phyloP scores from a whole-genome alignment of 2,113 vertebrate species.

The Jacana jacana region DNA sequence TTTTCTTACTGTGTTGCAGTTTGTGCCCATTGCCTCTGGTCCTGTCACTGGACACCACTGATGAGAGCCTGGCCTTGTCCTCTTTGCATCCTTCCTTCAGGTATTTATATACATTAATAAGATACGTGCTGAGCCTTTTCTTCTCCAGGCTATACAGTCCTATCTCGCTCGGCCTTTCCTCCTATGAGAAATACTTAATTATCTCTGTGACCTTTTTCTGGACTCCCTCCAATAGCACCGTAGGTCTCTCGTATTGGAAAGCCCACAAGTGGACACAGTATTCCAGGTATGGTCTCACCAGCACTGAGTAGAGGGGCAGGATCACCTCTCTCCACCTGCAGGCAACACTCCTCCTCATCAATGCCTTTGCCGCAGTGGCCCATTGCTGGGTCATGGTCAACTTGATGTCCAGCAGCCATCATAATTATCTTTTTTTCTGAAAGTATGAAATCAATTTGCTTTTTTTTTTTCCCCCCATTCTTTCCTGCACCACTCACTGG shows the following conservation, averaged over 20 bases:
- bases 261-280: not conserved
- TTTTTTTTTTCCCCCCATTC: no score
- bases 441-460: not conserved
- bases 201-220: not conserved
- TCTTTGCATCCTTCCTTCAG: not conserved
- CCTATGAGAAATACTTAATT: not conserved
- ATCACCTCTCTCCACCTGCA: not conserved
- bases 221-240: not conserved
- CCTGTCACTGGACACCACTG: not conserved
- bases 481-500: not conserved
- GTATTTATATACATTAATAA: not conserved
- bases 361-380: not conserved
- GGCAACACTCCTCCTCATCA: not conserved
- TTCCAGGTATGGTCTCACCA: not conserved
- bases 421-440: not conserved
- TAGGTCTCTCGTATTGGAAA: not conserved
- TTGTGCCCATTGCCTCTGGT: not conserved
- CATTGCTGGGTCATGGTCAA: not conserved
- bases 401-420: not conserved
- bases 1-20: not conserved
- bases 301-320: not conserved
- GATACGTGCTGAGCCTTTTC: not conserved
- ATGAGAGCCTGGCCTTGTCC: not conserved
- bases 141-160: not conserved
- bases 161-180: not conserved